A percentile compares a stretch with the other conserved stretches of the same genome.
Evolutionary conservation across 1,140 invertebrate genomes (phyloP).

Genomic region (Hormaphis cornu): DNA sequence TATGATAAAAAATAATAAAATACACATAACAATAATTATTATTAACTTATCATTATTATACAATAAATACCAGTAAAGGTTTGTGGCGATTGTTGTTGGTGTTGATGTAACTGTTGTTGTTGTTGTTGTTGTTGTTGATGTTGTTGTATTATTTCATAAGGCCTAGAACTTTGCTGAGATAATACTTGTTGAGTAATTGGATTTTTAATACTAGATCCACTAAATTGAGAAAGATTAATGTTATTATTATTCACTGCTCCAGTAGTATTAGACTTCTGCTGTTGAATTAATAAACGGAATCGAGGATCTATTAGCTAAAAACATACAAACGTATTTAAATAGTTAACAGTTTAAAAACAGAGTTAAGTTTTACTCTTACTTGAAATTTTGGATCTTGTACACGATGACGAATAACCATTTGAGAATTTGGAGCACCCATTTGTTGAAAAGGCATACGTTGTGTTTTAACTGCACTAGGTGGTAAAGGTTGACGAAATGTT

Average conservation of each 20-base stretch:
- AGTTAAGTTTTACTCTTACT: background rate
- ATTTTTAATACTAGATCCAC: conserved; percentile 20
- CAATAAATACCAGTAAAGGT: background rate
- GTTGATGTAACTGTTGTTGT: conserved; percentile 37
- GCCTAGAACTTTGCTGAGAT: conserved; percentile 19
- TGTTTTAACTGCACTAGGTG: conserved; percentile 35
- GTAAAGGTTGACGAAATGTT: conserved; percentile 45
- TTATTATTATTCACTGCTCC: conserved; percentile 21
- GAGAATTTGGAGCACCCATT: conserved; percentile 18
- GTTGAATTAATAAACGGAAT: conserved; percentile 40
- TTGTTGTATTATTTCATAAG: conserved; percentile 34
- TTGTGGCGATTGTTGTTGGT: conserved; percentile 31
- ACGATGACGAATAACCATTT: conserved; percentile 17
- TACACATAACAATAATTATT: background rate
- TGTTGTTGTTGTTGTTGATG: conserved; percentile 35
- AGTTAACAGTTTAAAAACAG: background rate
- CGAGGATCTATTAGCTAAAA: conserved; percentile 39
- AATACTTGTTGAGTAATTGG: conserved; percentile 25
- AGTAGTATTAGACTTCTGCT: conserved; percentile 33
- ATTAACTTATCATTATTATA: background rate
- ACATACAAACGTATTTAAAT: background rate
- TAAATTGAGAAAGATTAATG: conserved; percentile 11
- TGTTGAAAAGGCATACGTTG: conserved; percentile 26
- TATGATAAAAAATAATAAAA: background rate
- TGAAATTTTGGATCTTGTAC: conserved; percentile 13